Base-by-base conservation (phyloP, 2,888 invertebrate species). In the Drosophila leonis region DNA sequence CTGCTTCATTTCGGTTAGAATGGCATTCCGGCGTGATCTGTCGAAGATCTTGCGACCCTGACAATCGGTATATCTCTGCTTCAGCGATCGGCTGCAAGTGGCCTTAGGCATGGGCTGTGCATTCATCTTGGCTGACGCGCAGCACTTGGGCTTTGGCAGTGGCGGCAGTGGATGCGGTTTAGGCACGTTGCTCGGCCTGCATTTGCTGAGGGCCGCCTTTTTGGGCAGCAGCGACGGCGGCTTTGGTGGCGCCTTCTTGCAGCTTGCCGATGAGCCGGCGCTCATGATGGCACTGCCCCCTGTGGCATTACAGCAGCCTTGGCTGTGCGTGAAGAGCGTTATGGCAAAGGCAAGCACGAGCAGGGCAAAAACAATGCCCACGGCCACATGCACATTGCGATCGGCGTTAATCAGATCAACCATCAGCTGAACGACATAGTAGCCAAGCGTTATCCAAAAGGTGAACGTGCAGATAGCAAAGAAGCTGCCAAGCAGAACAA, bases 1-100 rank as follows among this genome's bases (percentile, higher is more conserved):
- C 8, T 85, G 82, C 49, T 90, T 92, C 90, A 90, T 91, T 44
- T 92, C 91, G 1, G 72, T 80, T 29, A 92, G 86, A 9, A 90
- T 78, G 9, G 84, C 66, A 49, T 82, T 87, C 15, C 85, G 73
- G 29, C 83, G 83, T 0, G 84, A 82, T 29, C 69, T 80, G 9
- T 76, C 59, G 27, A 87, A 92, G 27, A 92, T 86, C 48, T 81
- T 77, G n/a, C 82, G 82, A 1, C 80, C 83, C 60, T 90, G 82
- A 13, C 66, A 54, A 37, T 88, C 88, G 5, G 65, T 59, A 33
- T 88, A 86, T 12, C 12, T 49, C 0, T 10, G 29, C 24, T 41
- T 39, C 0, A n/a, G 4, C 27, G 15, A 7, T 12, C 1, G 7
- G 24, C 35, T 13, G 54, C 44, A 20, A 13, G 35, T 1, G 10